Evolutionary conservation across 30 jellyfish, hydroid and myxozoan species (phyloP).

Genomic region (Chrysaora quinquecirrha): DNA sequence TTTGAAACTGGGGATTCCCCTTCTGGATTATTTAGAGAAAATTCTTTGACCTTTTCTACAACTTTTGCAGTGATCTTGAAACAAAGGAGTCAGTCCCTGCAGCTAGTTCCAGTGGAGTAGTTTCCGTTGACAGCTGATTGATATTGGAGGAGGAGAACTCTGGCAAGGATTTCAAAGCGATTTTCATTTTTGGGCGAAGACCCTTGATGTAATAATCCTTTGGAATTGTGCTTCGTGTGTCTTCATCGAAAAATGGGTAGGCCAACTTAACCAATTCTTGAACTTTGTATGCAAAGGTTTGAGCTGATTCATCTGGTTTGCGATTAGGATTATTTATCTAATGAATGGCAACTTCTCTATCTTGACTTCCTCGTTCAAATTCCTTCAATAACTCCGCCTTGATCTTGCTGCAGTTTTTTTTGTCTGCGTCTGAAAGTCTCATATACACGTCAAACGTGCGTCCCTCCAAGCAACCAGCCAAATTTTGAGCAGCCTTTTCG

Average conservation of each 20-base stretch:
- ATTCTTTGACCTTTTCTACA: constrained; percentile 12
- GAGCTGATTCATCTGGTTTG: constrained; percentile 37
- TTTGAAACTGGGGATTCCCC: constrained; percentile 1
- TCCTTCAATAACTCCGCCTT: constrained; percentile 45
- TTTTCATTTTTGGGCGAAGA: constrained; percentile 38
- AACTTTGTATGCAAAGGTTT: constrained; percentile 31
- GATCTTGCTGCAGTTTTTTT: constrained; percentile 24
- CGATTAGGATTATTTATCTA: constrained; percentile 26
- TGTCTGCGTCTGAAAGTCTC: constrained; percentile 49
- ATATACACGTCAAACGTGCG: constrained; percentile 57
- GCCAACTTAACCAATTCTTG: constrained; percentile 26
- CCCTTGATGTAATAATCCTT: constrained; percentile 54
- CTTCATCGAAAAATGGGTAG: constrained; percentile 38
- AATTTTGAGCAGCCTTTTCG: no score
- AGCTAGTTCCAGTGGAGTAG: constrained; percentile 34
- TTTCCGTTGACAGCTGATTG: constrained; percentile 23
- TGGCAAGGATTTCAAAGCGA: constrained; percentile 41
- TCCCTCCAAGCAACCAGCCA: no score
- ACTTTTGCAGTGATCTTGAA: constrained; percentile 15
- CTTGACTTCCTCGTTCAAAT: constrained; percentile 47
- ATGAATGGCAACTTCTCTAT: constrained; percentile 28
- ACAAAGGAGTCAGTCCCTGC: constrained; percentile 49
- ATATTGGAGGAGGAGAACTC: constrained; percentile 2
- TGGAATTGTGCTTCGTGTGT: constrained; percentile 4
- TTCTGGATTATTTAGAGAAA: constrained; percentile 11